A percentile compares a stretch with the other conserved stretches of the same genome.
phyloP scores from a whole-genome alignment of 2,888 invertebrate species.

The Phalera bucephala region DNA sequence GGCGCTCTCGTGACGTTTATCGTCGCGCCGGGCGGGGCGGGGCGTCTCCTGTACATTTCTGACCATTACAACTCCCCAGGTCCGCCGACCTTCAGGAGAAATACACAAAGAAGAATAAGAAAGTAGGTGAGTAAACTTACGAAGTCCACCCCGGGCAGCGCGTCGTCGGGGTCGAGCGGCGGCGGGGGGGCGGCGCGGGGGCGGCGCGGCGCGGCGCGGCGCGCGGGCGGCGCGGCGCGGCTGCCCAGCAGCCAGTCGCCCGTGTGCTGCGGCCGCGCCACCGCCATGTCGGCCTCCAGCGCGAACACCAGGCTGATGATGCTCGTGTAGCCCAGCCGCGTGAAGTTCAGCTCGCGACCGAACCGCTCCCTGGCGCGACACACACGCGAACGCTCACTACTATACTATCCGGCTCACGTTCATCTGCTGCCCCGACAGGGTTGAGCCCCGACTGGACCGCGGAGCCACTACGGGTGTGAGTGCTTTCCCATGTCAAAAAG shows the following conservation, averaged over 20 bases:
- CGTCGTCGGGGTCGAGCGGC: conserved; percentile 43
- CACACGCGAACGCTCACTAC: neutral
- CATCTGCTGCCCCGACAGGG: too few species aligned
- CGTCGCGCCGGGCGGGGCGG: neutral
- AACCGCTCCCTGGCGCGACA: conserved; percentile 49
- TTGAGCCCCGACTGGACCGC: too few species aligned
- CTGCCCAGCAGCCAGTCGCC: conserved; percentile 41
- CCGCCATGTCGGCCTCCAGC: conserved; percentile 35
- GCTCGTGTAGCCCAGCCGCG: conserved; percentile 55
- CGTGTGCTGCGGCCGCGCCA: conserved; percentile 30
- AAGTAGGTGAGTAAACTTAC: conserved; percentile 45
- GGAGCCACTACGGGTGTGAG: too few species aligned
- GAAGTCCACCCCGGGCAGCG: conserved; percentile 55
- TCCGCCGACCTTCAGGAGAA: too few species aligned
- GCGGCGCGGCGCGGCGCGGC: conserved; percentile 6
- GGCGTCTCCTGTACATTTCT: too few species aligned
- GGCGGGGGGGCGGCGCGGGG: conserved; percentile 9
- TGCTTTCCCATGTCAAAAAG: too few species aligned
- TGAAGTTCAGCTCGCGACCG: conserved; percentile 56
- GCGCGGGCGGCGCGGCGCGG: conserved; percentile 10
- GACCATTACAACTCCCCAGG: too few species aligned
- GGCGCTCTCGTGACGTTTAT: too few species aligned
- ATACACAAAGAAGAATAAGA: too few species aligned
- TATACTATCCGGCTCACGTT: too few species aligned
- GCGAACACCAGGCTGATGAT: conserved; percentile 50